phyloP scores from a whole-genome alignment of 2,797 vertebrate genomes.

The Microctenopoma steveboyesi region DNA sequence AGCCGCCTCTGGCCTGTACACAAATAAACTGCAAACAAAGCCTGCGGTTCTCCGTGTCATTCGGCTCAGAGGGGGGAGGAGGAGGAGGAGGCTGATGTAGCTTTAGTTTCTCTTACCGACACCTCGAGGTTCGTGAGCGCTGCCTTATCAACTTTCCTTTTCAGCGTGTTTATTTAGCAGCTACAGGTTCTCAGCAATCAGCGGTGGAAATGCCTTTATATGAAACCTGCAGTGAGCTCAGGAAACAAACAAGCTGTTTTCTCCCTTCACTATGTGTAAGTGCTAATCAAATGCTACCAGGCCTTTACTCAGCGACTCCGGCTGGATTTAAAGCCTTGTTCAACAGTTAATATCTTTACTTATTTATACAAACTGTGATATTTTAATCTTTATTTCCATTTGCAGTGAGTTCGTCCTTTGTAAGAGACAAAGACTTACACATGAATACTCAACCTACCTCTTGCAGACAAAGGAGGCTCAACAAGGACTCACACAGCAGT shows the following conservation, averaged over 20 bases:
- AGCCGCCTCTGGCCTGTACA: conserved; percentile 63
- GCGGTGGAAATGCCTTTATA: not conserved
- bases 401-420: not conserved
- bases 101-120: not conserved
- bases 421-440: not conserved
- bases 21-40: conserved; percentile 80
- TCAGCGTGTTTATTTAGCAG: no score
- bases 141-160: not conserved
- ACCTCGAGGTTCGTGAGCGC: not conserved
- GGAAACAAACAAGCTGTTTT: not conserved
- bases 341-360: no score
- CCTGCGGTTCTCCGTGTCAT: conserved; percentile 48
- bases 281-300: no score
- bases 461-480: not conserved
- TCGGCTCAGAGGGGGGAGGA: conserved; percentile 59
- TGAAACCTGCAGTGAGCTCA: no score
- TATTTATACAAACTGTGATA: not conserved
- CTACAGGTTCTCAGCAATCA: not conserved
- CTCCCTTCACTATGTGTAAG: no score
- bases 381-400: not conserved
- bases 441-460: conserved; percentile 19
- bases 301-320: no score
- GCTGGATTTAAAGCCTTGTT: no score
- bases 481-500: conserved; percentile 12
- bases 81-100: not conserved